Conservation (phyloP, 1,140 invertebrate genomes). For the Ceratina calcarata region DNA sequence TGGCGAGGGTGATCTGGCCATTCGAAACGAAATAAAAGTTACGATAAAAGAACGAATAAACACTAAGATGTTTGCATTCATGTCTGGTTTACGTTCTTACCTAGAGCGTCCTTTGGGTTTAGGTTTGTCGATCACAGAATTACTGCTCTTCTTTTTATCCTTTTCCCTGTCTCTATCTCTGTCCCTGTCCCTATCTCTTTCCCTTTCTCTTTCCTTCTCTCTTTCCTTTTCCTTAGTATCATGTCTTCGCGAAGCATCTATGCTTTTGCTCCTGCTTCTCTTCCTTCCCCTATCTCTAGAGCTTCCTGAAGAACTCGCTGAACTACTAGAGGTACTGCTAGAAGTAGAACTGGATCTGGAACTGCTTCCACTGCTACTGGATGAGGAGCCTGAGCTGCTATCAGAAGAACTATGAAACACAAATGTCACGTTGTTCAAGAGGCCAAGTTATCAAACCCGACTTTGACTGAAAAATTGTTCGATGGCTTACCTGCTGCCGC, state of each 20-base stretch:
- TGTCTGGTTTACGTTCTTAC: conserved; percentile 62
- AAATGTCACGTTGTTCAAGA: neutral
- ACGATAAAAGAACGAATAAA: neutral
- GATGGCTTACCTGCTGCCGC: conserved; percentile 85
- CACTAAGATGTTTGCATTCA: neutral
- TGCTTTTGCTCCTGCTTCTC: conserved; percentile 79
- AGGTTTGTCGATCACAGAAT: conserved; percentile 81
- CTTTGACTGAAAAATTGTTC: neutral
- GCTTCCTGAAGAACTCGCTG: conserved; percentile 84
- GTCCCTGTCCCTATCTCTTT: conserved; percentile 77
- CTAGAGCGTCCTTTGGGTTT: conserved; percentile 81
- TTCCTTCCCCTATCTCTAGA: conserved; percentile 79
- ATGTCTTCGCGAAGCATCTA: conserved; percentile 78
- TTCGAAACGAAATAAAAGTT: conserved; percentile 5
- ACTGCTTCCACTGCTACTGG: conserved; percentile 81
- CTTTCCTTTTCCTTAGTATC: conserved; percentile 81
- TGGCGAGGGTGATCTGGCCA: conserved; percentile 80
- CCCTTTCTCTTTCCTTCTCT: conserved; percentile 79
- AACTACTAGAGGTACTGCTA: conserved; percentile 85
- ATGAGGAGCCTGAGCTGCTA: conserved; percentile 85
- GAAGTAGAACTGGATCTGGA: conserved; percentile 88
- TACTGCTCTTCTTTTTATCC: conserved; percentile 81
- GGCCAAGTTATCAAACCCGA: too few relatives aligned
- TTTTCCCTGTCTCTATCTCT: conserved; percentile 74
- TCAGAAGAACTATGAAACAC: conserved; percentile 85